Evolutionary conservation across 2,113 vertebrate species (phyloP).

Genomic region (Dicerorhinus sumatrensis): DNA sequence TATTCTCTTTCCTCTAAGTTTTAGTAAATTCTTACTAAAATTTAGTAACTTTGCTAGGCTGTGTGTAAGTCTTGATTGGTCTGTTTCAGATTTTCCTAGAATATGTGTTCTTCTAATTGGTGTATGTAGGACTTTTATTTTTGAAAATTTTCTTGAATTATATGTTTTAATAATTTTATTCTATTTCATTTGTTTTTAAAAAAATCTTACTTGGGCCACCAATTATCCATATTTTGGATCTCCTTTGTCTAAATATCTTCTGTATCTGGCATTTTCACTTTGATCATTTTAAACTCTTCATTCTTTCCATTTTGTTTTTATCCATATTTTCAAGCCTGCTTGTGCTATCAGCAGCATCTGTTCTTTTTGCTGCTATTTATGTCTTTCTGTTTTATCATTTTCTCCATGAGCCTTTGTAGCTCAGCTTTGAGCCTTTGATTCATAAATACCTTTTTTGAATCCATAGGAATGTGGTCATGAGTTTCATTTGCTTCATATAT

Average conservation of each 20-base stretch:
- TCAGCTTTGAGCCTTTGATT: neutral
- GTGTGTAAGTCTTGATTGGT: neutral
- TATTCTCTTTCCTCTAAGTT: neutral
- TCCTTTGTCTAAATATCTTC: neutral
- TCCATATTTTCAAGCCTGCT: neutral
- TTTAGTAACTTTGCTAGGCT: neutral
- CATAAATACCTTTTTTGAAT: neutral
- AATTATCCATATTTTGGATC: neutral
- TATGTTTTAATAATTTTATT: constrained; percentile 23
- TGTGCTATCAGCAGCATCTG: neutral
- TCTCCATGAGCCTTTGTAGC: neutral
- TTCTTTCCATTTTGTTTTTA: neutral
- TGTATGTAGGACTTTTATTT: neutral
- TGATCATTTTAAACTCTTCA: neutral
- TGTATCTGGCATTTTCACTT: neutral
- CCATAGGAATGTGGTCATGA: neutral
- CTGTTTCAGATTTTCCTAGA: neutral
- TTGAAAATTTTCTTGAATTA: constrained; percentile 25
- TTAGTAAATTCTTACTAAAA: neutral
- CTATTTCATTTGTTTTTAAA: neutral
- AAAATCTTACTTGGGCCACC: neutral
- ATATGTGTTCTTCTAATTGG: neutral
- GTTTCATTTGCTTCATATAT: neutral
- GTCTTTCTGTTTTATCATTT: neutral
- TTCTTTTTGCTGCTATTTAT: neutral